Percentiles rank a stretch among this genome's conserved stretches.
phyloP scores from a whole-genome alignment of 2,797 vertebrate genomes.

The Spinibarbus caldwelli region DNA sequence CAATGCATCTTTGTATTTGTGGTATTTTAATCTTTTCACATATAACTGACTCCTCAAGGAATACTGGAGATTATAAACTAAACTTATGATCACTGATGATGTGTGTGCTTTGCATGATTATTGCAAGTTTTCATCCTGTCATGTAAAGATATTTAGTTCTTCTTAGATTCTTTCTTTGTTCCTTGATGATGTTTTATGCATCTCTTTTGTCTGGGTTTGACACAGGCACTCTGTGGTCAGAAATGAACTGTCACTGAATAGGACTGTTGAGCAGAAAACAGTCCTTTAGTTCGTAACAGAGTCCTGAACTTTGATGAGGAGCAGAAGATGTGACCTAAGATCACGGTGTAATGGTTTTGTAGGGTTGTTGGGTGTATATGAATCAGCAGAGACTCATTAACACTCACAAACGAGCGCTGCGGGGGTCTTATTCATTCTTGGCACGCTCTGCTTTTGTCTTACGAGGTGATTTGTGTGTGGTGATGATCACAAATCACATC shows the following conservation, averaged over 20 bases:
- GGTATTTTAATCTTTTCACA: no score
- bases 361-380: background rate
- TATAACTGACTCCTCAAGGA: no score
- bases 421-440: background rate
- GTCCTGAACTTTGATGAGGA: no score
- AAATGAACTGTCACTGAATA: no score
- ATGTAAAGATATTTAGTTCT: background rate
- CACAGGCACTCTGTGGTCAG: no score
- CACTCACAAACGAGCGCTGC: background rate
- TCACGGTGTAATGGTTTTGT: background rate
- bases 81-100: background rate
- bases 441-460: background rate
- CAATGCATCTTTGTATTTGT: no score
- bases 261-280: no score
- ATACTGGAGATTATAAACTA: no score
- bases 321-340: background rate
- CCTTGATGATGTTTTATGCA: no score
- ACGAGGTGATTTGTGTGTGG: background rate
- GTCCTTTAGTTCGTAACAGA: background rate
- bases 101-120: background rate
- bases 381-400: background rate
- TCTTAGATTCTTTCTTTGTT: no score
- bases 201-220: no score
- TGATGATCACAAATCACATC: no score
- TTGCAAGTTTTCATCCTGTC: background rate